Conservation (phyloP, 2,888 invertebrate species). For the Rhopalosiphum nymphaeae region DNA sequence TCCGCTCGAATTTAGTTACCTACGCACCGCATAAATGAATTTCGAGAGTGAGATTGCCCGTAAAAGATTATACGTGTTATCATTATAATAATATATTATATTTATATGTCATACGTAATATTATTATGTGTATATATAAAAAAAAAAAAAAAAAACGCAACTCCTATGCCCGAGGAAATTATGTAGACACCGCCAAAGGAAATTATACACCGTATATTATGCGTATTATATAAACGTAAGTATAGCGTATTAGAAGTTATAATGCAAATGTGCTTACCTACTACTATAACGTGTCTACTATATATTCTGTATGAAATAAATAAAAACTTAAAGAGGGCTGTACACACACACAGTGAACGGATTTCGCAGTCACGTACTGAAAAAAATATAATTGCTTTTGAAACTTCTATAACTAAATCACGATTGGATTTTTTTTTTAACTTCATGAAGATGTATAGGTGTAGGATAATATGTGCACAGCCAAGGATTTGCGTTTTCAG, state of each 20-base stretch:
- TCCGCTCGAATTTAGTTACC: slow-evolving; percentile 33
- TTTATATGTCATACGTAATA: neutral
- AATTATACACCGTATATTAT: neutral
- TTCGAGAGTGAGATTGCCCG: neutral
- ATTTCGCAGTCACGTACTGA: slow-evolving; percentile 6
- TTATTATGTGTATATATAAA: neutral
- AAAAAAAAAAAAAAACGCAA: neutral
- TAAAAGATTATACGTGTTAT: slow-evolving; percentile 25
- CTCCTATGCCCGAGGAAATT: neutral
- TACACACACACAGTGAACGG: neutral
- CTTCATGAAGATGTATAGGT: neutral
- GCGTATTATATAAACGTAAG: neutral
- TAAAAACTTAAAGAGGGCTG: neutral
- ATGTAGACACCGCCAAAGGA: neutral
- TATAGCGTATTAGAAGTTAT: neutral
- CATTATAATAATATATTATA: neutral
- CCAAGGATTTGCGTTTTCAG: neutral
- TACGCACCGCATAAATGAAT: slow-evolving; percentile 27
- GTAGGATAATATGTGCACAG: neutral
- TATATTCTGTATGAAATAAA: neutral
- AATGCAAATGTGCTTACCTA: neutral
- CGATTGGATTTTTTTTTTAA: neutral
- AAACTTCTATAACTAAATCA: slow-evolving; percentile 19
- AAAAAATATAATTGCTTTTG: slow-evolving; percentile 24
- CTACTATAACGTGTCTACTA: neutral